Percentiles rank a stretch among this genome's conserved stretches.
Conservation (phyloP, 2,797 vertebrate species). For the Etheostoma nigrum region DNA sequence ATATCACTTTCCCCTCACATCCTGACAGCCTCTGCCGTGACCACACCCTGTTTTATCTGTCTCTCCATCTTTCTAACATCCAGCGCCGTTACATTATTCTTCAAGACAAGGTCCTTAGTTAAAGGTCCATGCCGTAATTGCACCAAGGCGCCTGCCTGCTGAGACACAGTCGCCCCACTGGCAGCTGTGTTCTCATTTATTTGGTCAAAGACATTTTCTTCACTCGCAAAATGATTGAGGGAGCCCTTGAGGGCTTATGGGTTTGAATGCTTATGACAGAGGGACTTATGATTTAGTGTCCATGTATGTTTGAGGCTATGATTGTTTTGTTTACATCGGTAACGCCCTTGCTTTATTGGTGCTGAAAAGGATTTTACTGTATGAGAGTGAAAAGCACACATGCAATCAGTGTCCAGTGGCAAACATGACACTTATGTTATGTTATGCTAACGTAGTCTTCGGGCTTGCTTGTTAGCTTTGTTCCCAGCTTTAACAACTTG, state of each 20-base stretch:
- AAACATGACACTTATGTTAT: background rate
- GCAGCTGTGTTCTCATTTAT: constrained; percentile 68
- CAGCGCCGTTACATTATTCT: constrained; percentile 50
- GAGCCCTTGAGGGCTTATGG: constrained; percentile 39
- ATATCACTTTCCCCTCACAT: constrained; percentile 6
- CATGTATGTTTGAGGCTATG: constrained; percentile 32
- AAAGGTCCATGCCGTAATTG: constrained; percentile 59
- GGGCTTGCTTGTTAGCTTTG: background rate
- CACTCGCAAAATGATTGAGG: constrained; percentile 58
- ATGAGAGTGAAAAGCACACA: constrained; percentile 6
- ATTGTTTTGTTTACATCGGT: constrained; percentile 58
- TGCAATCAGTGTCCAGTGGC: background rate
- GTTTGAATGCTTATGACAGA: constrained; percentile 40
- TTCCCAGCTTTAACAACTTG: background rate
- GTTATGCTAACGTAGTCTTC: background rate
- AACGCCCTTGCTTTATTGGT: constrained; percentile 12
- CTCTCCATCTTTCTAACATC: constrained; percentile 46
- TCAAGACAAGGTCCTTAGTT: constrained; percentile 61
- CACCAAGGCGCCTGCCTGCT: constrained; percentile 47
- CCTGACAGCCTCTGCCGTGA: constrained; percentile 5
- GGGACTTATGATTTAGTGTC: constrained; percentile 48
- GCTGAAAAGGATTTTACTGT: constrained; percentile 10
- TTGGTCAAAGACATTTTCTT: constrained; percentile 49
- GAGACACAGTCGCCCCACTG: constrained; percentile 49
- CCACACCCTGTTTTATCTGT: constrained; percentile 48